These are phyloP conservation scores for Yasuhikotakia modesta DNA, from an alignment of 2,797 vertebrate species.

Conservation along the genomic window DNA sequence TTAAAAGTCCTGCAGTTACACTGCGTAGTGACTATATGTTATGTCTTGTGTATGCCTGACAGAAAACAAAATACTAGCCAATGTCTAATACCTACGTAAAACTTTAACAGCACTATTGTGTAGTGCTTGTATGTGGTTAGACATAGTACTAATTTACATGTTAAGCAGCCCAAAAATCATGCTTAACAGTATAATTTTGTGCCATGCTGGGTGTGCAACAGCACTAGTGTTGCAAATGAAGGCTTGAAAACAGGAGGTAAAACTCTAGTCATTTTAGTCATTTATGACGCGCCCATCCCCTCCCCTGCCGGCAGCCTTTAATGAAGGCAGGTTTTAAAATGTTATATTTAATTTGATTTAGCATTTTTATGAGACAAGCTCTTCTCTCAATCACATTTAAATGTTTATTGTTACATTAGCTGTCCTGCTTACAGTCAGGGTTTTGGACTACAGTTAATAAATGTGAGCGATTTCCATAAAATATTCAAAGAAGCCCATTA, in stretches of 20 bases:
- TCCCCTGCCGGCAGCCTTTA: constrained; percentile 60
- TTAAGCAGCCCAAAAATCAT: background rate
- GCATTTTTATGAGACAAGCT: constrained; percentile 78
- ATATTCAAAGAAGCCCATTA: constrained; percentile 82
- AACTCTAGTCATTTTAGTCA: constrained; percentile 11
- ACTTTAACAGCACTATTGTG: too few species aligned
- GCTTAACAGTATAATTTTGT: background rate
- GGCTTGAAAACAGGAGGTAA: constrained; percentile 26
- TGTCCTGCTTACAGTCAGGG: constrained; percentile 73
- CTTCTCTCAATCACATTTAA: constrained; percentile 78
- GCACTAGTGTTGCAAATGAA: constrained; percentile 52
- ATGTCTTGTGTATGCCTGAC: too few species aligned
- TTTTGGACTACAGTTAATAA: constrained; percentile 75
- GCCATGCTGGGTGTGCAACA: constrained; percentile 5
- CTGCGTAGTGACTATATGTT: background rate
- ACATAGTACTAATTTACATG: too few species aligned
- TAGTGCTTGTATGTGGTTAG: too few species aligned
- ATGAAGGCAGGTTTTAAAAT: constrained; percentile 72
- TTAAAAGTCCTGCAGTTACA: background rate
- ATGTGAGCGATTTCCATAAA: constrained; percentile 83
- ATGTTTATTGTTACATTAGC: constrained; percentile 77
- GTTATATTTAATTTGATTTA: constrained; percentile 81
- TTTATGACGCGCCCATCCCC: background rate
- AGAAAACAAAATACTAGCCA: too few species aligned
- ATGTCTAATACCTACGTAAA: too few species aligned